Evolutionary conservation across 2,797 vertebrate genomes (phyloP), one percentile per base, ranked within the genome.

Genomic region (Smutsia temminckii): DNA sequence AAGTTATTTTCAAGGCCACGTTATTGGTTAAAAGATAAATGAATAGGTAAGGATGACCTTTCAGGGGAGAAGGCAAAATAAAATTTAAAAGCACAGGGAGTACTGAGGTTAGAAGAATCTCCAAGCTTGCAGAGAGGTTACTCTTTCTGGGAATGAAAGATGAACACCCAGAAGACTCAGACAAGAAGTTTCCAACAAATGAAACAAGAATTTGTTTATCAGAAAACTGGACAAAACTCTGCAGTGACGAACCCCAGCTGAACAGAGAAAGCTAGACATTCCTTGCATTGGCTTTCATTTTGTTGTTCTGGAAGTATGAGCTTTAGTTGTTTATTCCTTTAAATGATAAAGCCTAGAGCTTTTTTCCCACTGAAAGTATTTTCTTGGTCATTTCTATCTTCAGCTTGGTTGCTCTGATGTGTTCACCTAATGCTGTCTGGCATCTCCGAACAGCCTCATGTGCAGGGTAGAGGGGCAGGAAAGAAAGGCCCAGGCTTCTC

Each of bases 291-390:
- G 4, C 21, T 66, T 63, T 71, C 53, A 40, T 32, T 63, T 72
- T 85, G 66, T 51, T 69, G 42, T 68, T 85, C 63, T 64, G 49
- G 69, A 80, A 95, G 6, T 21, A 27, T 42, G n/a, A 59, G 46
- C n/a, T 49, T 91, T 68, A n/a, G 14, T 63, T 81, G 18, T 90
- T 49, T 94, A 29, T 68, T 93, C 89, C 42, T 61, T 87, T 71
- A 79, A 89, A 71, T 89, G 84, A 92, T 57, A 71, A 94, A 71
- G 66, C 18, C 27, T 40, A 40, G 34, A 63, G n/a, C 7, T 32
- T 59, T 55, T 49, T 3, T 25, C 25, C 16, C 64, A 32, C 55
- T 59, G 34, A 34, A 85, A 93, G 8, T 61, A 61, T 51, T 72
- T 25, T 59, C 85, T 34, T 0, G 8, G 69, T 55, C 21, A 7